Evolutionary conservation across 2,888 invertebrate genomes (phyloP), one percentile per base, ranked within the genome.

Genomic region (Drosophila gaucha): DNA sequence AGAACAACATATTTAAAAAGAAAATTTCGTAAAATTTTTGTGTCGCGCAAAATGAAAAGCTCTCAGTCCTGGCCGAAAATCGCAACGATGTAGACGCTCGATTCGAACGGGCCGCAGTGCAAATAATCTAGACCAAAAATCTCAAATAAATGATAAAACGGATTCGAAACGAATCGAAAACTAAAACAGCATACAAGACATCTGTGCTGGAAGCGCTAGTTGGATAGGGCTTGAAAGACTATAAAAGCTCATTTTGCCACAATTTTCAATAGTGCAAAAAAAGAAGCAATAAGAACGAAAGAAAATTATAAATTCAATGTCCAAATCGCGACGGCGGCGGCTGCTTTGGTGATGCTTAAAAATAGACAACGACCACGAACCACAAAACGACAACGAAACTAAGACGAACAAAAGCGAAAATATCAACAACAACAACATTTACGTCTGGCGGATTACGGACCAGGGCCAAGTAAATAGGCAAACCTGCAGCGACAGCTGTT

Each of bases 11-110:
- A 76, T 86, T 88, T 84, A 85, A 51, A 39, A 78, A 46, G 46
- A 76, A 74, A 78, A 68, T 68, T 86, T 80, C 74, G 72, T 64
- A 72, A 77, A 72, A 86, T 4, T 44, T 78, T 79, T 74, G 88
- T 88, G 84, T 84, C 80, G 83, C 80, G 60, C 67, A 77, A 86
- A 87, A 78, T 64, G 69, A 67, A 84, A 89, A 88, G 89, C 90
- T 90, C 74, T 90, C 89, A 91, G 91, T 91, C 90, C 90, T 90
- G 88, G 86, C 89, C 89, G 89, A 90, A 89, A 90, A 88, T 89
- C 78, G 89, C 90, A 88, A 87, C 90, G 89, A 90, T 90, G 89
- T 89, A 88, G 89, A 91, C 89, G 80, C 80, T 67, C 71, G 31
- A 28, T 41, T 26, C 31, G n/a, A 49, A 38, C 71, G 65, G 54